Base-by-base conservation (phyloP, 2,888 invertebrate species). In the Orthosia gothica region DNA sequence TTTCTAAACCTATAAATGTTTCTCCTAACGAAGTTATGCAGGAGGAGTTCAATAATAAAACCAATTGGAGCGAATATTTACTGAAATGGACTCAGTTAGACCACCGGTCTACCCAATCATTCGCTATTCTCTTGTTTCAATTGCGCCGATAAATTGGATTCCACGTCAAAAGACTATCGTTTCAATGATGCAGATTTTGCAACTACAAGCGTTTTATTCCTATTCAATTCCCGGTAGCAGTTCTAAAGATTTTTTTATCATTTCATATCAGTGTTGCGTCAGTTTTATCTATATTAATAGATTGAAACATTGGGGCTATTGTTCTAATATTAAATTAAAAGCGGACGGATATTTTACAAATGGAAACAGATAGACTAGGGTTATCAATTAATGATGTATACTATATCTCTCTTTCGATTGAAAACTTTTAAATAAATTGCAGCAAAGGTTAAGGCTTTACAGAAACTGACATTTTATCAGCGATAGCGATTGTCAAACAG, bases 181-280 rank as follows among this genome's bases (percentile, higher is more conserved):
- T 90, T 89, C 86, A 87, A 87, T 90, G 87, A 90, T 87, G 90
- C 89, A 88, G 88, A 89, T 90, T 90, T 89, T 87, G 90, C 89
- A 86, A 89, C 88, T 88, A 87, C 87, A 85, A 85, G 84, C 89
- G 81, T 87, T 90, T 89, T 87, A 82, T 89, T 87, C 79, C 80
- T 84, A 86, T 89, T 88, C 85, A 81, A 82, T 85, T 87, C 79
- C 73, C 68, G 66, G 52, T 69, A 55, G 67, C 66, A 65, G 67
- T 67, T 82, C 67, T 65, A 85, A 85, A 81, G 83, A 87, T 82
- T 86, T 86, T 89, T 87, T 85, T 83, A 85, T 83, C 83, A 71
- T 73, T 81, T 80, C 74, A 82, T 64, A 66, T 75, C 63, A 69
- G 59, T 55, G 32, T 52, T 59, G n/a, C 49, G 55, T 63, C 73